phyloP scores from a whole-genome alignment of 2,113 vertebrate species.

The Ellobius talpinus region DNA sequence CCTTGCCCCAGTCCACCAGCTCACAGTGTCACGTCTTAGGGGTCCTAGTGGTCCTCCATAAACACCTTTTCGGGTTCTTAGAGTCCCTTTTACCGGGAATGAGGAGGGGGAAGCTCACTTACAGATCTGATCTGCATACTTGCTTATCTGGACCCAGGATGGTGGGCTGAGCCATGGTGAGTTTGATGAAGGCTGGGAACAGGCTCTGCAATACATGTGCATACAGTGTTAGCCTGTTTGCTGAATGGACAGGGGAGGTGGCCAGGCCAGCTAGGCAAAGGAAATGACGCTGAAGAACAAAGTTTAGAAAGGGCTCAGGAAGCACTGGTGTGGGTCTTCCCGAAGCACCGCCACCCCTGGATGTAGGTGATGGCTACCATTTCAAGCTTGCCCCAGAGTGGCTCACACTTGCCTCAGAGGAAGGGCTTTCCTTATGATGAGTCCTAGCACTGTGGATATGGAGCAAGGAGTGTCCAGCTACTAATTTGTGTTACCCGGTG shows the following conservation, averaged over 20 bases:
- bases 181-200: not conserved
- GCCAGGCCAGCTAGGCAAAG: not conserved
- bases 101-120: accelerated
- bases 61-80: not conserved
- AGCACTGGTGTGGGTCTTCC: not conserved
- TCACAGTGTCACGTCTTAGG: not conserved
- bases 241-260: accelerated
- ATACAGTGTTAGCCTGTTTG: no score
- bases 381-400: not conserved
- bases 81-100: not conserved
- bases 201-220: not conserved
- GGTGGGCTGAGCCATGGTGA: not conserved
- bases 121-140: not conserved
- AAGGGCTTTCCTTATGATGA: not conserved
- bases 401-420: not conserved
- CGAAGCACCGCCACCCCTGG: accelerated
- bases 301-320: not conserved
- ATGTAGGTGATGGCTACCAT: no score
- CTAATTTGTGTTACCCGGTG: not conserved
- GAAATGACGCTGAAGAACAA: not conserved
- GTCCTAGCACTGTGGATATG: not conserved
- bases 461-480: accelerated
- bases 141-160: not conserved
- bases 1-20: not conserved
- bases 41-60: accelerated